Evolutionary conservation across 2,888 invertebrate species (phyloP).

Genomic region (Schizaphis graminum): DNA sequence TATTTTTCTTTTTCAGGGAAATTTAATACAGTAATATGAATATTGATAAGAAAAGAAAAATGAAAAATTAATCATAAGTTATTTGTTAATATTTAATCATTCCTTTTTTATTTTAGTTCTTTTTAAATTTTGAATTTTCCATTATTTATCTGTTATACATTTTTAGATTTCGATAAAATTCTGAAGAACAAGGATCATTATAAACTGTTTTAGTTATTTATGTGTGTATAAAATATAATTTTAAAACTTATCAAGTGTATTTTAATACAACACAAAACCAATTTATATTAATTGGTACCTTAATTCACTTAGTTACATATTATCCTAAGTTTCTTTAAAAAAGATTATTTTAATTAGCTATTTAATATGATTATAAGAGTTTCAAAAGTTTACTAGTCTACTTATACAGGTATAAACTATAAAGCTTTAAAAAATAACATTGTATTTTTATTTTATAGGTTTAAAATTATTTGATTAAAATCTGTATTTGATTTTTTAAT

Average conservation of each 20-base stretch:
- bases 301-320: neutral
- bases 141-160: conserved; percentile 8
- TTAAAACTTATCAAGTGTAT: neutral
- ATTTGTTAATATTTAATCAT: conserved; percentile 55
- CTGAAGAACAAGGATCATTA: neutral
- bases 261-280: neutral
- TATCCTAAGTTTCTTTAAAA: neutral
- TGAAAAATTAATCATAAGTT: conserved; percentile 2
- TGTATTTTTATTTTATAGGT: neutral
- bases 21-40: neutral
- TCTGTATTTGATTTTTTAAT: neutral
- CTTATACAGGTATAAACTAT: neutral
- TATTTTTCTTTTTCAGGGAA: conserved; percentile 48
- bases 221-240: conserved; percentile 44
- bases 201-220: neutral
- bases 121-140: neutral
- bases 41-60: neutral
- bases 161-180: conserved; percentile 29
- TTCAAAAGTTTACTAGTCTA: neutral
- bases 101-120: conserved; percentile 42
- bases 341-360: neutral
- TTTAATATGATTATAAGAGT: neutral
- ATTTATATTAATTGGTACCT: neutral
- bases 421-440: neutral
- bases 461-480: neutral